Evolutionary conservation across 2,888 invertebrate species (phyloP).

Genomic region (Helleia helle): DNA sequence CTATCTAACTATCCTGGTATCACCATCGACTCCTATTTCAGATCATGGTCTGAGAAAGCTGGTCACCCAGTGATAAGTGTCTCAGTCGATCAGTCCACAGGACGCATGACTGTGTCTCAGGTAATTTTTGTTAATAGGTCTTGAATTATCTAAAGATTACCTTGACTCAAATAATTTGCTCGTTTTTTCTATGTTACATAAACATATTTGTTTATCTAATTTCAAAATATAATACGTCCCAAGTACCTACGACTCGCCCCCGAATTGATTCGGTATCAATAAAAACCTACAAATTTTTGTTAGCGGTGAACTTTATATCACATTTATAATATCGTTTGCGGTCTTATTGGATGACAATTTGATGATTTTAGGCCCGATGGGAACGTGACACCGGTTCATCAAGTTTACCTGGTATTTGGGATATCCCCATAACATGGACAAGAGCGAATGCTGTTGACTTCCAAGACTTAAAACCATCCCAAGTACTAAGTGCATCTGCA

Average conservation of each 20-base stretch:
- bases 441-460: slow-evolving; percentile 49
- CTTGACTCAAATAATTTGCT: too few relatives aligned
- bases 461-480: slow-evolving; percentile 45
- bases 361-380: slow-evolving; percentile 44
- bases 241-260: too few relatives aligned
- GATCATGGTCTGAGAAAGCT: slow-evolving; percentile 74
- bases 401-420: slow-evolving; percentile 33
- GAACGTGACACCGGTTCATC: slow-evolving; percentile 40
- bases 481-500: slow-evolving; percentile 32
- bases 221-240: too few relatives aligned
- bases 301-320: too few relatives aligned
- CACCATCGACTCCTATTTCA: slow-evolving; percentile 60
- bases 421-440: slow-evolving; percentile 63
- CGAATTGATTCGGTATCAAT: too few relatives aligned
- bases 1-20: slow-evolving; percentile 38
- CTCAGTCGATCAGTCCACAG: slow-evolving; percentile 44
- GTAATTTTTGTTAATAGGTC: slow-evolving; percentile 25
- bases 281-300: too few relatives aligned
- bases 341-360: too few relatives aligned
- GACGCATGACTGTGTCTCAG: slow-evolving; percentile 50
- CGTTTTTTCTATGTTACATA: too few relatives aligned
- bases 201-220: too few relatives aligned
- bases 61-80: slow-evolving; percentile 76
- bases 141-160: not conserved
- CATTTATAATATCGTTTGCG: too few relatives aligned